Conservation (phyloP, 2,113 vertebrate genomes). For the Odontesthes bonariensis region DNA sequence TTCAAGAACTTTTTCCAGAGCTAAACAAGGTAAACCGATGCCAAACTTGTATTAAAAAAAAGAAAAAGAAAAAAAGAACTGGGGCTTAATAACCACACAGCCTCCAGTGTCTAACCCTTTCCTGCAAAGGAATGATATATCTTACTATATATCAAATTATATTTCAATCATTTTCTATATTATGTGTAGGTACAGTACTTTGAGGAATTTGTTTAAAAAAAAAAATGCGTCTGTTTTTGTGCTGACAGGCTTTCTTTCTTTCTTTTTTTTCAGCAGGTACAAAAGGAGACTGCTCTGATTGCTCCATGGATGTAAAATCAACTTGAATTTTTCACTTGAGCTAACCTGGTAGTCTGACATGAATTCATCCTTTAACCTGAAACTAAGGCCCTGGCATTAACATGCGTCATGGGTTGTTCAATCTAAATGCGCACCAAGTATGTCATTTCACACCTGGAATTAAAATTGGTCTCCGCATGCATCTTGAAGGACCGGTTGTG, state of each 20-base stretch:
- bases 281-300: constrained; percentile 84
- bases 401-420: neutral
- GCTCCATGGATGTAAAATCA: constrained; percentile 86
- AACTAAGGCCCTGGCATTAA: neutral
- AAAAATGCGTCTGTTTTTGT: neutral
- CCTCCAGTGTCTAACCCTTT: too few relatives aligned
- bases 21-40: constrained; percentile 89
- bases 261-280: constrained; percentile 79
- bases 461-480: neutral
- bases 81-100: too few relatives aligned
- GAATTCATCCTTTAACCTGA: neutral
- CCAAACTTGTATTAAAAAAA: neutral
- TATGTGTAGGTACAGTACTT: neutral
- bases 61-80: too few relatives aligned
- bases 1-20: constrained; percentile 95
- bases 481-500: neutral
- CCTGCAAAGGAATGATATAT: too few relatives aligned
- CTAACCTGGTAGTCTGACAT: neutral
- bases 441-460: neutral
- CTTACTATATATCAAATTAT: too few relatives aligned
- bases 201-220: too few relatives aligned
- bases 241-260: constrained; percentile 15
- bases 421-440: neutral
- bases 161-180: neutral
- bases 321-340: neutral